Base-by-base conservation (phyloP, 53 echinoderm and acorn worm genomes). In the Antedon mediterranea region DNA sequence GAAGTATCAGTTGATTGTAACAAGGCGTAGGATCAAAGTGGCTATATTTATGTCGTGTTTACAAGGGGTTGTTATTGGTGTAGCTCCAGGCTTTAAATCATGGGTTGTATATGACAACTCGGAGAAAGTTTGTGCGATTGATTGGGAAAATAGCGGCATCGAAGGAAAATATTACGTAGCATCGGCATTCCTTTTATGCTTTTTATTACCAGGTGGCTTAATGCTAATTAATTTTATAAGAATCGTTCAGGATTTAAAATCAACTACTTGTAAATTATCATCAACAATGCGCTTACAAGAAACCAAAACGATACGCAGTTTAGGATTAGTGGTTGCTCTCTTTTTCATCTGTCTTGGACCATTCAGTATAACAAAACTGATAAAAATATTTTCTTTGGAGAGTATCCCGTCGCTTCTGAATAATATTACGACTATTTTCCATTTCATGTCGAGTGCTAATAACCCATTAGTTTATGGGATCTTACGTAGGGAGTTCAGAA, bases 381-480 rank as follows among this genome's bases (percentile, higher is more conserved):
- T 87, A 76, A 87, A 87, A 71, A 87, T 87, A 28, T 75, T 83
- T 43, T 43, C 28, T 30, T 71, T 71, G 28, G 42, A 80, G 26
- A 41, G 33, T 9, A 26, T 87, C n/a, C 87, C 87, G 0, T 72
- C 37, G 0, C 76, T 75, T 26, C 28, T 84, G 0, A 83, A 87
- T 28, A 80, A 76, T 32, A 43, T 80, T 31, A 76, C 87, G 0
- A 32, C 87, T 5, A 73, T 41, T 41, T 74, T 80, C 26, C 83
- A 73, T 9, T 83, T 83, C 34, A 57, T 87, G 8, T 80, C 87
- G 73, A 87, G 87, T 75, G 87, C 83, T 27, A 87, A 83, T 11
- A 87, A 87, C 72, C 87, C 87, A 0, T 83, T 87, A 28, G 80
- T 87, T 30, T 87, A 87, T 43, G 87, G 83, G 32, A 83, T 87